Conservation (phyloP, 2,797 vertebrate genomes). For the Leuciscus waleckii region DNA sequence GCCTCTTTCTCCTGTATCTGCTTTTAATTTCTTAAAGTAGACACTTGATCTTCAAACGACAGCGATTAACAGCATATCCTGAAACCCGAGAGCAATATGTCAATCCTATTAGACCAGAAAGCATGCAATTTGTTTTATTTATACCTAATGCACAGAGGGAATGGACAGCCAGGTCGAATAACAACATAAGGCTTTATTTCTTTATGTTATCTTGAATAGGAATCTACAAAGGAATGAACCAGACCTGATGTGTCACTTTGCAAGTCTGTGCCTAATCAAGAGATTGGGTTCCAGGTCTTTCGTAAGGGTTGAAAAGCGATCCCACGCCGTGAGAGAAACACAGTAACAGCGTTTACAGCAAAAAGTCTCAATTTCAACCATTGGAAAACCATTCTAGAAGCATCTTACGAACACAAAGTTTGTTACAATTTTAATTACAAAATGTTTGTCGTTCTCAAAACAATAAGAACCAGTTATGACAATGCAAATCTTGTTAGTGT, state of each 20-base stretch:
- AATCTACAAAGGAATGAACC: neutral
- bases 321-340: conserved; percentile 45
- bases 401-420: neutral
- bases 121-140: conserved; percentile 63
- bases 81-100: conserved; percentile 66
- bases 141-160: conserved; percentile 41
- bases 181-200: conserved; percentile 33
- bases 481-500: neutral
- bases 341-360: neutral
- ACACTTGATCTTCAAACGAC: conserved; percentile 63
- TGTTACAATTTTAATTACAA: neutral
- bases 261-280: conserved; percentile 43
- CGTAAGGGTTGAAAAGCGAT: conserved; percentile 65
- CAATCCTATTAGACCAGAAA: conserved; percentile 64
- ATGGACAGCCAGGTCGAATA: conserved; percentile 51
- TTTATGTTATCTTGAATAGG: neutral
- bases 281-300: conserved; percentile 54
- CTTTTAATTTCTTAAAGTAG: conserved; percentile 71
- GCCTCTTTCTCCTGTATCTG: conserved; percentile 55
- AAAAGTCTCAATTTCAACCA: neutral
- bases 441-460: neutral
- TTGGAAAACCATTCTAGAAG: neutral
- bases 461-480: neutral
- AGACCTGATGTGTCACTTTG: conserved; percentile 16
- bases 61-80: conserved; percentile 61